Evolutionary conservation across 2,113 vertebrate species (phyloP).

Genomic region (Tachysurus fulvidraco): DNA sequence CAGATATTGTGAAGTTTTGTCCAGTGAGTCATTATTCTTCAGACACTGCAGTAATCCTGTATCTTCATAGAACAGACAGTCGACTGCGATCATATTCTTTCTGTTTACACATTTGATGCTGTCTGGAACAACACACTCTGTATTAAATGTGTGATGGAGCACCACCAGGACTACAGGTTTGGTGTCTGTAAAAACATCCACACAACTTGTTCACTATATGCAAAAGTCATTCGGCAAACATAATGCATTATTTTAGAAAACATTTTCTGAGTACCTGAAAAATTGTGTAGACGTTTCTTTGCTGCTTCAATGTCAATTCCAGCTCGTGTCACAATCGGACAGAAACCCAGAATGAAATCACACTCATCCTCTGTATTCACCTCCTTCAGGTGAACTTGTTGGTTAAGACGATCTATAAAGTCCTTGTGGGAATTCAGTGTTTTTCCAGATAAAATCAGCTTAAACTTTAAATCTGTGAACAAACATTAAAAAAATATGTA

Average conservation of each 20-base stretch:
- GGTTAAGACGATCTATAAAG: background rate
- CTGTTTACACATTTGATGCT: background rate
- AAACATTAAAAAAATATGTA: background rate
- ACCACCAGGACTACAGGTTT: constrained; percentile 26
- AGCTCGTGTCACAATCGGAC: background rate
- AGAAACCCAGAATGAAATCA: constrained; percentile 19
- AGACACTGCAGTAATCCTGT: background rate
- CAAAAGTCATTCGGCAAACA: background rate
- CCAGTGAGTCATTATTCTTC: background rate
- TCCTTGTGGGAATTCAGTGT: background rate
- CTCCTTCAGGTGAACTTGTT: background rate
- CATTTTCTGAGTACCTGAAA: background rate
- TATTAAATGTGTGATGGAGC: constrained; percentile 24
- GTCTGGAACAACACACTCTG: background rate
- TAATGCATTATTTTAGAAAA: background rate
- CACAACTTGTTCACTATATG: background rate
- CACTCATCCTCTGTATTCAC: background rate
- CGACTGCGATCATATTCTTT: background rate
- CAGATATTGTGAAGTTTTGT: background rate
- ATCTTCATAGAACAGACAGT: constrained; percentile 33
- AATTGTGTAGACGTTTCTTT: background rate
- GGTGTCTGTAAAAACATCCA: background rate
- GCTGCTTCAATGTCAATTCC: constrained; percentile 7
- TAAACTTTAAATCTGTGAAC: background rate
- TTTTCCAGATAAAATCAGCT: background rate